phyloP scores from a whole-genome alignment of 2,797 vertebrate species.

The Lacerta viridis region DNA sequence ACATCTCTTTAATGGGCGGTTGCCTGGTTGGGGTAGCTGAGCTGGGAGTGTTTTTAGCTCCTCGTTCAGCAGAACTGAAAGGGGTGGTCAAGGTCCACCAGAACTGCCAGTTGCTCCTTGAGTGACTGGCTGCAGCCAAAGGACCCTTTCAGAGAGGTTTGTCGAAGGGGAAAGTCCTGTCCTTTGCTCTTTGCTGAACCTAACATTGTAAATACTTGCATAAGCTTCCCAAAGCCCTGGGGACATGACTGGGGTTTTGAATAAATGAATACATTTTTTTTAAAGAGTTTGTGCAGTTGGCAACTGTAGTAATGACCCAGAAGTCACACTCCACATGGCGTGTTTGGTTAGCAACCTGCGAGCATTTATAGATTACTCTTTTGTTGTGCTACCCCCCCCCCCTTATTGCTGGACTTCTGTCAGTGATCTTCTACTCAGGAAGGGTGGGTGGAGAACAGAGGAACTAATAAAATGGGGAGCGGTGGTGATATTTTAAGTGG shows the following conservation, averaged over 20 bases:
- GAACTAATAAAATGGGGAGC: neutral
- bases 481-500: neutral
- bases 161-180: neutral
- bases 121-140: neutral
- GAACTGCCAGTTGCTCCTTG: neutral
- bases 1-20: neutral
- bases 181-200: neutral
- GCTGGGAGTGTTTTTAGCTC: neutral
- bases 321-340: neutral
- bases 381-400: too few species aligned
- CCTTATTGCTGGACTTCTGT: neutral
- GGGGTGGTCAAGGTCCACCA: neutral
- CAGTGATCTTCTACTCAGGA: neutral
- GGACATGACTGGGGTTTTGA: neutral
- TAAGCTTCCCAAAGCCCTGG: neutral
- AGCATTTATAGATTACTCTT: neutral
- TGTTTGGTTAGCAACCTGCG: neutral
- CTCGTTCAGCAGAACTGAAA: neutral
- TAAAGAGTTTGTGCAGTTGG: rapidly evolving
- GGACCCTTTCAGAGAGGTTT: neutral
- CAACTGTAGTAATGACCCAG: neutral
- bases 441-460: neutral
- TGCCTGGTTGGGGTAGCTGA: neutral
- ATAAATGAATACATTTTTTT: neutral
- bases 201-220: neutral